phyloP scores from a whole-genome alignment of 1,140 invertebrate genomes.

The Atta colombica region DNA sequence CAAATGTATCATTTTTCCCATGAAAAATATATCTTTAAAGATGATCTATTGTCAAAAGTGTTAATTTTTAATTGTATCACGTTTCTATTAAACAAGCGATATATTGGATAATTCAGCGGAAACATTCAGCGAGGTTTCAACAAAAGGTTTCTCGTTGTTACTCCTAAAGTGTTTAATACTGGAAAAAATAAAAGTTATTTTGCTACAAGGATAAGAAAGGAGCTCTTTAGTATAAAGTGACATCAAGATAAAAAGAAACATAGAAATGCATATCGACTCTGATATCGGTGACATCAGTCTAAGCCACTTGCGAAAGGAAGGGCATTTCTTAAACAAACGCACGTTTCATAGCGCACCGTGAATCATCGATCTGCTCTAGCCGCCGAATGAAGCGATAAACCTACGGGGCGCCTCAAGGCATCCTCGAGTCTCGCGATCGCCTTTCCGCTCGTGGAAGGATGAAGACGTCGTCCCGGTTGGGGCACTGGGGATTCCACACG shows the following conservation, averaged over 20 bases:
- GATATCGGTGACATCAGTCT: not conserved
- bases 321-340: not conserved
- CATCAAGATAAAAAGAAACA: not conserved
- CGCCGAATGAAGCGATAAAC: conserved; percentile 51
- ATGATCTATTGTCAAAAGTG: too few relatives aligned
- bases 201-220: not conserved
- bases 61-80: too few relatives aligned
- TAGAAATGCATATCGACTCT: not conserved
- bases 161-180: not conserved
- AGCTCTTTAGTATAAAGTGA: not conserved
- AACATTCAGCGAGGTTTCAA: too few relatives aligned
- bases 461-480: conserved; percentile 54
- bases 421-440: conserved; percentile 39
- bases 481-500: conserved; percentile 72
- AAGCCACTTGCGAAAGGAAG: not conserved
- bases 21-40: too few relatives aligned
- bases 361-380: conserved; percentile 29
- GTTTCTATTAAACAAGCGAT: too few relatives aligned
- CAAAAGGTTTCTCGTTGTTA: too few relatives aligned
- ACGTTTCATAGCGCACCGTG: not conserved
- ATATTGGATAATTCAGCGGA: too few relatives aligned
- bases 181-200: not conserved
- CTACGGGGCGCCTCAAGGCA: conserved; percentile 9
- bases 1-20: too few relatives aligned
- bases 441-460: conserved; percentile 54